A percentile compares a stretch with the other conserved stretches of the same genome.
These are phyloP conservation scores for Epicampocera succincta DNA, from an alignment of 2,888 invertebrate genomes.

Conservation along the genomic window DNA sequence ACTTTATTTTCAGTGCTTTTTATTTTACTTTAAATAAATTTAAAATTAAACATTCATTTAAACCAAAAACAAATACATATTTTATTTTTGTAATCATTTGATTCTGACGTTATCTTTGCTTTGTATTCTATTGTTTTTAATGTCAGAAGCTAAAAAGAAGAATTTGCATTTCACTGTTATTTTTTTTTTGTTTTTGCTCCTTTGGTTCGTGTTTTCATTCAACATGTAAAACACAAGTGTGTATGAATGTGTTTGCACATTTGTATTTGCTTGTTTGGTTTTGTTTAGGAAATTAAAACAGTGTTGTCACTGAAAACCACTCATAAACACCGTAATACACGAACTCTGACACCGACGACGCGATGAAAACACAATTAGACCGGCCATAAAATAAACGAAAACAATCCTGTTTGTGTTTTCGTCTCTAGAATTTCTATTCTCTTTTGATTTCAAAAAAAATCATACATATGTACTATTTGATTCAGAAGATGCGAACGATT, in stretches of 20 bases:
- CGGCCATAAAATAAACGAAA: neutral
- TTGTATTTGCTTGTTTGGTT: neutral
- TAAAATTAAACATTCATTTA: neutral
- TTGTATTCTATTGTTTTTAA: neutral
- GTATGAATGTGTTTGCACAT: neutral
- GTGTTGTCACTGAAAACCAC: conserved; percentile 50
- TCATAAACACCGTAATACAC: conserved; percentile 15
- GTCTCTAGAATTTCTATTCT: neutral
- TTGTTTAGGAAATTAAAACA: conserved; percentile 17
- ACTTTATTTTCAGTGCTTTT: neutral
- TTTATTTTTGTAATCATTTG: conserved; percentile 23
- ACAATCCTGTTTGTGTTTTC: neutral
- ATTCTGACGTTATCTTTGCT: conserved; percentile 19
- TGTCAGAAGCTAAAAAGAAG: neutral
- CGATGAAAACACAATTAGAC: neutral
- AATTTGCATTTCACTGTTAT: conserved; percentile 23
- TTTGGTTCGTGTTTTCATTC: neutral
- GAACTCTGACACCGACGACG: conserved; percentile 6
- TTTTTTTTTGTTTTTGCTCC: too few relatives aligned
- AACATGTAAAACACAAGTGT: neutral
- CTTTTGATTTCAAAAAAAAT: too few relatives aligned
- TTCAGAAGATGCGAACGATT: conserved; percentile 54
- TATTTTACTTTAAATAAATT: neutral
- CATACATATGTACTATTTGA: conserved; percentile 26
- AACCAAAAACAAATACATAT: neutral